Percentiles rank a stretch among this genome's conserved stretches.
Conservation (phyloP, 1,140 invertebrate genomes). For the Neodiprion pinetum region DNA sequence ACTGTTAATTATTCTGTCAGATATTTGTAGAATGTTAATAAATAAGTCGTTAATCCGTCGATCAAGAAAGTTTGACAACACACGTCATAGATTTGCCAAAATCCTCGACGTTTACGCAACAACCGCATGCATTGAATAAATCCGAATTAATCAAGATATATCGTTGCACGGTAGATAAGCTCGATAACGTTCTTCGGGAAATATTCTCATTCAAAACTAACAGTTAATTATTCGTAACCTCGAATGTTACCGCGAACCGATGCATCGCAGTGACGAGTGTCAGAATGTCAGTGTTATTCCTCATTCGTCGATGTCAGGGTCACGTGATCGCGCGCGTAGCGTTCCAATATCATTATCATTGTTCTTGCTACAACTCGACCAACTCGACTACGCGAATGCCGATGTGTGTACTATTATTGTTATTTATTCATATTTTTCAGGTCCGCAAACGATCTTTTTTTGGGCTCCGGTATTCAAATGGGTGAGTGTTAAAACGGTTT, state of each 20-base stretch:
- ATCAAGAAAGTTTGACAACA: not conserved
- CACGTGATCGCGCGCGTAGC: too few relatives aligned
- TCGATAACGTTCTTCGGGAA: too few relatives aligned
- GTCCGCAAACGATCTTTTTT: slow-evolving; percentile 95
- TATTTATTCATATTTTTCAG: slow-evolving; percentile 63
- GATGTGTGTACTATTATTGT: not conserved
- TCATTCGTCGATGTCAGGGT: too few relatives aligned
- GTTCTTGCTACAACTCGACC: slow-evolving; percentile 11
- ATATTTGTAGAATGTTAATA: not conserved
- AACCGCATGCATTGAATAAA: not conserved
- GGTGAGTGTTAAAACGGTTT: slow-evolving; percentile 68
- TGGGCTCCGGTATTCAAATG: slow-evolving; percentile 96
- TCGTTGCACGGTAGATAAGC: too few relatives aligned
- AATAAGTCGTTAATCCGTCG: not conserved
- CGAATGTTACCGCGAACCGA: too few relatives aligned
- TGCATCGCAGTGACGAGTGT: too few relatives aligned
- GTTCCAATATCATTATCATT: too few relatives aligned
- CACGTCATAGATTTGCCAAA: not conserved
- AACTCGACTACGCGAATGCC: not conserved
- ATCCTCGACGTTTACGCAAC: slow-evolving; percentile 18
- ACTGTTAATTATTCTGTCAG: not conserved
- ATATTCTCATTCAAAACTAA: too few relatives aligned
- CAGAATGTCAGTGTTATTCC: too few relatives aligned
- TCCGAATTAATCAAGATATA: too few relatives aligned
- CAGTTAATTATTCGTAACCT: too few relatives aligned